Evolutionary conservation across 2,888 invertebrate species (phyloP).

Genomic region (Nesidiocoris tenuis): DNA sequence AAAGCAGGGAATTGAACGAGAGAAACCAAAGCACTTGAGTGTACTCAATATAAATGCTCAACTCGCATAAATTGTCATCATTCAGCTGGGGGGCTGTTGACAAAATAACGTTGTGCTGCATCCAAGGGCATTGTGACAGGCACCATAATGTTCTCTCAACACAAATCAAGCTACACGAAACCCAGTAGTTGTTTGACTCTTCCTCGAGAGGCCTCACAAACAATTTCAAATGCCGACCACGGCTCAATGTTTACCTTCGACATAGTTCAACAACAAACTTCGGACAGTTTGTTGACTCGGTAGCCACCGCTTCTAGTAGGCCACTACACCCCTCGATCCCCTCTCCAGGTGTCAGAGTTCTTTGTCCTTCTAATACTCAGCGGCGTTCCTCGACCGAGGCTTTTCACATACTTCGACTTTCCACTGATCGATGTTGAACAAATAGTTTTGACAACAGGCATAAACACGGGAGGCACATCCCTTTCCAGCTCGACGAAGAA

Average conservation of each 20-base stretch:
- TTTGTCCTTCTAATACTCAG: background rate
- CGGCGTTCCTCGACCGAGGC: background rate
- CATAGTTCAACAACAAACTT: conserved; percentile 9
- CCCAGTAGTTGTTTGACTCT: background rate
- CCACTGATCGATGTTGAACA: background rate
- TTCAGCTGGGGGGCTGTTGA: too few relatives aligned
- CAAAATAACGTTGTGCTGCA: too few relatives aligned
- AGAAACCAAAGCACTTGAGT: too few relatives aligned
- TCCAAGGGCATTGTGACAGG: too few relatives aligned
- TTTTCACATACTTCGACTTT: background rate
- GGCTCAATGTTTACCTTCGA: background rate
- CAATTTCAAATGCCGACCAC: background rate
- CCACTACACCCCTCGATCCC: background rate
- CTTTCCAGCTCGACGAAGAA: too few relatives aligned
- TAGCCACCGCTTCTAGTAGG: background rate
- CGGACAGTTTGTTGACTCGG: conserved; percentile 6
- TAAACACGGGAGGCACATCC: background rate
- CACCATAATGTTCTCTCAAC: background rate
- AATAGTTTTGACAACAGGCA: background rate
- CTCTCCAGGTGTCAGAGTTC: background rate
- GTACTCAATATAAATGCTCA: too few relatives aligned
- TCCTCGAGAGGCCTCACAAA: background rate
- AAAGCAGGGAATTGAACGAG: too few relatives aligned
- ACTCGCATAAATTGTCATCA: too few relatives aligned
- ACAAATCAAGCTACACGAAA: background rate